These are phyloP conservation scores for Actias luna DNA, from an alignment of 2,888 invertebrate genomes.

Conservation along the genomic window DNA sequence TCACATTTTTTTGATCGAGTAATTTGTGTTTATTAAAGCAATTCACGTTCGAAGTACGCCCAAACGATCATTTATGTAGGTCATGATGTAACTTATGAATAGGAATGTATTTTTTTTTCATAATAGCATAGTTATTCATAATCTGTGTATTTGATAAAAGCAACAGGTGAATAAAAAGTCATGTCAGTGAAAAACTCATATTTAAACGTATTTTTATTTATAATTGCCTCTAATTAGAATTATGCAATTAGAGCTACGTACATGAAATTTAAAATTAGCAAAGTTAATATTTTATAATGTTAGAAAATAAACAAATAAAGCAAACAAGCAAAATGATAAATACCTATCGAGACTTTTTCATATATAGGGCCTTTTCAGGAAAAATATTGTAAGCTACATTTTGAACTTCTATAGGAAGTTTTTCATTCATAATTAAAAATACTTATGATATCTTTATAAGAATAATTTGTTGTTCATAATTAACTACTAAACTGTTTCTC, in stretches of 20 bases:
- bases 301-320: neutral
- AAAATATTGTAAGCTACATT: neutral
- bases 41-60: conserved; percentile 56
- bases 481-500: too few relatives aligned
- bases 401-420: too few relatives aligned
- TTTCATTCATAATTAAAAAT: too few relatives aligned
- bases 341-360: neutral
- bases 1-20: conserved; percentile 39
- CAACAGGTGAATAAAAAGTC: conserved; percentile 17
- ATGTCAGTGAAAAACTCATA: neutral
- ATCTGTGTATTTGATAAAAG: conserved; percentile 45
- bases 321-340: neutral
- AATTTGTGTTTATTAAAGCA: conserved; percentile 43
- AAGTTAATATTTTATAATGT: neutral
- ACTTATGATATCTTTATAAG: too few relatives aligned
- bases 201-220: conserved; percentile 8
- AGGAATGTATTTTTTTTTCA: conserved; percentile 58
- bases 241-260: neutral
- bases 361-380: neutral
- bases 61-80: conserved; percentile 53
- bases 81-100: conserved; percentile 66
- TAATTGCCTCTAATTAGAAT: neutral
- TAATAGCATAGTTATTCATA: conserved; percentile 58
- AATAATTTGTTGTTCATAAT: too few relatives aligned
- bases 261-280: neutral